Conservation (phyloP, 1,140 invertebrate species). For the Trialeurodes vaporariorum region DNA sequence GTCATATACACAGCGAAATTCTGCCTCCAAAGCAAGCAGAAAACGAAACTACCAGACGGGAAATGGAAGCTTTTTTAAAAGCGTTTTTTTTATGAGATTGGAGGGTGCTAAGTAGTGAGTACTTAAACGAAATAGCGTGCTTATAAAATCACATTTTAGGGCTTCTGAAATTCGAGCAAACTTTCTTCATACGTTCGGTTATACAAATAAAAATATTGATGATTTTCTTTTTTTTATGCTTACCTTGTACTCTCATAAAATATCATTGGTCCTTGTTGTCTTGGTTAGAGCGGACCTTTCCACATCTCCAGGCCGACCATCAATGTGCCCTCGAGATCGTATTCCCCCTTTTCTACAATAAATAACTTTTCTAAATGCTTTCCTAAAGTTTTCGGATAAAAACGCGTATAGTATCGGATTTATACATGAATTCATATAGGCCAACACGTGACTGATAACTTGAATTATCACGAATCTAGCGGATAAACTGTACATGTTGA, state of each 20-base stretch:
- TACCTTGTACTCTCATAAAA: neutral
- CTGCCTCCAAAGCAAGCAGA: too few relatives aligned
- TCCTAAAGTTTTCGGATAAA: constrained; percentile 74
- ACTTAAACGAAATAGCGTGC: too few relatives aligned
- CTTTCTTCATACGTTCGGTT: too few relatives aligned
- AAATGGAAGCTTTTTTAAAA: too few relatives aligned
- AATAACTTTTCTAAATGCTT: constrained; percentile 63
- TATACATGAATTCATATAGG: constrained; percentile 89
- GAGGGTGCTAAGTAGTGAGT: too few relatives aligned
- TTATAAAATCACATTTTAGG: too few relatives aligned
- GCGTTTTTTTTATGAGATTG: too few relatives aligned
- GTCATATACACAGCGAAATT: too few relatives aligned
- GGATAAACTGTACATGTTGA: constrained; percentile 52
- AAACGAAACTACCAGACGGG: too few relatives aligned
- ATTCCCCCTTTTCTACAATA: constrained; percentile 34
- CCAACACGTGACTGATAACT: constrained; percentile 78
- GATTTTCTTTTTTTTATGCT: too few relatives aligned
- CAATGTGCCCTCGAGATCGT: constrained; percentile 16
- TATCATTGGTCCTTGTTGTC: constrained; percentile 20
- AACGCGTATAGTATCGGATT: constrained; percentile 94
- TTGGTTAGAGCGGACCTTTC: constrained; percentile 26
- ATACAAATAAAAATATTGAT: too few relatives aligned
- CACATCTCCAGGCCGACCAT: constrained; percentile 22
- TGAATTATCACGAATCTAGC: constrained; percentile 54
- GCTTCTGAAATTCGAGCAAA: too few relatives aligned